Percentiles rank a stretch among this genome's conserved stretches.
These are phyloP conservation scores for Calliphora vicina DNA, from an alignment of 1,140 invertebrate genomes.

Conservation along the genomic window DNA sequence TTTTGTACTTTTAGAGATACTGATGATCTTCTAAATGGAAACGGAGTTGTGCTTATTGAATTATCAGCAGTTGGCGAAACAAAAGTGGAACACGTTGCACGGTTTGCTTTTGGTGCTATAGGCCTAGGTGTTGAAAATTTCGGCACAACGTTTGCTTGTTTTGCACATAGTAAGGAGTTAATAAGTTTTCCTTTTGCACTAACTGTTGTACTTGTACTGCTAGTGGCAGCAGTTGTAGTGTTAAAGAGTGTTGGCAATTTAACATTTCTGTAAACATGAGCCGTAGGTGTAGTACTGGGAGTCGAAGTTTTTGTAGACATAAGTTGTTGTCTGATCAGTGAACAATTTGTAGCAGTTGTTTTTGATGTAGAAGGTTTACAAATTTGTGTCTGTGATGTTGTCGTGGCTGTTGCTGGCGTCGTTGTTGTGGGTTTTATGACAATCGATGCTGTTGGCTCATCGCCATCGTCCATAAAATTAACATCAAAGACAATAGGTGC, in stretches of 20 bases:
- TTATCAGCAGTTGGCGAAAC: background rate
- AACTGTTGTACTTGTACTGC: background rate
- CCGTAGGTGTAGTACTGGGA: too few species aligned
- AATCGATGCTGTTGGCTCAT: slow-evolving; percentile 25
- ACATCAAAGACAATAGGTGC: slow-evolving; percentile 33
- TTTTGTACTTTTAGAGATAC: background rate
- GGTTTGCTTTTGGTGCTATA: background rate
- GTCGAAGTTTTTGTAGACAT: too few species aligned
- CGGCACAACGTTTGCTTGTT: background rate
- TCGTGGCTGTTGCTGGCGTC: too few species aligned
- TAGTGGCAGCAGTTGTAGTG: background rate
- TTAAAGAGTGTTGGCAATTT: background rate
- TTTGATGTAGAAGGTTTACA: too few species aligned
- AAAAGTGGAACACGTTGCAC: background rate
- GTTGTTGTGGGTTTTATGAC: slow-evolving; percentile 21
- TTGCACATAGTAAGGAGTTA: background rate
- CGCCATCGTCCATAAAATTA: slow-evolving; percentile 18
- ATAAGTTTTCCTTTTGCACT: background rate
- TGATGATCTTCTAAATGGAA: background rate
- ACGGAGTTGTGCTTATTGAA: background rate
- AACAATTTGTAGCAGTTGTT: too few species aligned
- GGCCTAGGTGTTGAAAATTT: background rate
- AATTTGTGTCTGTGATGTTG: too few species aligned
- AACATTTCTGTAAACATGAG: too few species aligned
- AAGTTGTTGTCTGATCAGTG: too few species aligned